Conservation (phyloP, 1,140 invertebrate species). For the Drosophila leontia region DNA sequence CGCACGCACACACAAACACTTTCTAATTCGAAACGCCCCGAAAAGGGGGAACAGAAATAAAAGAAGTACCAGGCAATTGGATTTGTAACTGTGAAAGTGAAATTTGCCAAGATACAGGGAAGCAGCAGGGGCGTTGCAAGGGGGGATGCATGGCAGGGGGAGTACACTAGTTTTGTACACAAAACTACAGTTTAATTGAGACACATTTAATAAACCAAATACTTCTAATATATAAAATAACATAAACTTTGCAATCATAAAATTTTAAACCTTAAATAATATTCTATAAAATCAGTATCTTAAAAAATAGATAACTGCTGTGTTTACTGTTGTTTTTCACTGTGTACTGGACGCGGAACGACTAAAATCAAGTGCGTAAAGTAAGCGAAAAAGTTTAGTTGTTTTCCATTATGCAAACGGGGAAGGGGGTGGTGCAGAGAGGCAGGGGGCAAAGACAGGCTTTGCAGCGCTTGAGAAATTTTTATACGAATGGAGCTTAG, state of each 20-base stretch:
- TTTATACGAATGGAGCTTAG: constrained; percentile 49
- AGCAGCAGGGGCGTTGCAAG: constrained; percentile 4
- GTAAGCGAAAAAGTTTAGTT: constrained; percentile 22
- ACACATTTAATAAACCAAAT: not conserved
- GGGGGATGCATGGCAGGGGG: not conserved
- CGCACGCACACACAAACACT: constrained; percentile 45
- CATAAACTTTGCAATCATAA: no score
- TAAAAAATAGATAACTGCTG: no score
- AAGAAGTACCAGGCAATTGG: constrained; percentile 68
- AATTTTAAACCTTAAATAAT: no score
- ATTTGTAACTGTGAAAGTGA: constrained; percentile 75
- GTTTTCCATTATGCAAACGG: constrained; percentile 53
- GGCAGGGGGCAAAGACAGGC: constrained; percentile 31
- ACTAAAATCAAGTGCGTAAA: constrained; percentile 49
- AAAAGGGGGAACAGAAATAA: constrained; percentile 40
- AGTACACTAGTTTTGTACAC: not conserved
- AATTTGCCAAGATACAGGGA: constrained; percentile 52
- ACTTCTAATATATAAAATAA: not conserved
- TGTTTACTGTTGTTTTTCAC: not conserved
- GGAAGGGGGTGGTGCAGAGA: not conserved
- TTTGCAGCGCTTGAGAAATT: constrained; percentile 67
- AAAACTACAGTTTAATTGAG: not conserved
- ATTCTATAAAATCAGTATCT: no score
- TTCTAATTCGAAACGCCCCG: constrained; percentile 66
- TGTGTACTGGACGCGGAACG: constrained; percentile 27